phyloP scores from a whole-genome alignment of 2,113 vertebrate species.

The Falco punctatus region DNA sequence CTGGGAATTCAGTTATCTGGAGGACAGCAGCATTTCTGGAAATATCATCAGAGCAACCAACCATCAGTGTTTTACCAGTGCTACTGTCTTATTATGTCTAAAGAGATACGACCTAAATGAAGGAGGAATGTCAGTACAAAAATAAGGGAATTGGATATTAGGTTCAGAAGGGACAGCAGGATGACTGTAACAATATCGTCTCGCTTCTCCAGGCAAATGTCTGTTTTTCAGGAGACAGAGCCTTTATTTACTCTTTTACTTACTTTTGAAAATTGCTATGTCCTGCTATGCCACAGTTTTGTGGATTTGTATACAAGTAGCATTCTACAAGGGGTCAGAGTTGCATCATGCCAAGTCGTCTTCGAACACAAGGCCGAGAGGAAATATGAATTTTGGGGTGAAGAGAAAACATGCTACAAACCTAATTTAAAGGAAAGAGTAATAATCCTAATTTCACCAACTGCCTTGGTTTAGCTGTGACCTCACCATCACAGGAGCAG shows the following conservation, averaged over 20 bases:
- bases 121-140: not conserved
- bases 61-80: not conserved
- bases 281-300: not conserved
- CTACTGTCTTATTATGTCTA: not conserved
- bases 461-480: not conserved
- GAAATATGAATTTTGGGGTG: not conserved
- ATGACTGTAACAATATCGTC: too few relatives aligned
- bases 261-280: not conserved
- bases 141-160: not conserved
- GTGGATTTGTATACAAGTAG: not conserved
- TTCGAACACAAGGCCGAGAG: not conserved
- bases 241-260: not conserved
- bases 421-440: not conserved
- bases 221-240: not conserved
- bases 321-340: rapidly evolving
- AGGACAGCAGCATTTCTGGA: slow-evolving; percentile 12
- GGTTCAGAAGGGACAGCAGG: not conserved
- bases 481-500: not conserved
- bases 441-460: not conserved
- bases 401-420: not conserved
- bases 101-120: not conserved
- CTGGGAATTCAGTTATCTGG: slow-evolving; percentile 52
- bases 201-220: not conserved
- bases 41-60: slow-evolving; percentile 17
- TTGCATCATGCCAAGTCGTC: not conserved